Evolutionary conservation across 1,140 invertebrate genomes (phyloP).

Genomic region (Apis cerana): DNA sequence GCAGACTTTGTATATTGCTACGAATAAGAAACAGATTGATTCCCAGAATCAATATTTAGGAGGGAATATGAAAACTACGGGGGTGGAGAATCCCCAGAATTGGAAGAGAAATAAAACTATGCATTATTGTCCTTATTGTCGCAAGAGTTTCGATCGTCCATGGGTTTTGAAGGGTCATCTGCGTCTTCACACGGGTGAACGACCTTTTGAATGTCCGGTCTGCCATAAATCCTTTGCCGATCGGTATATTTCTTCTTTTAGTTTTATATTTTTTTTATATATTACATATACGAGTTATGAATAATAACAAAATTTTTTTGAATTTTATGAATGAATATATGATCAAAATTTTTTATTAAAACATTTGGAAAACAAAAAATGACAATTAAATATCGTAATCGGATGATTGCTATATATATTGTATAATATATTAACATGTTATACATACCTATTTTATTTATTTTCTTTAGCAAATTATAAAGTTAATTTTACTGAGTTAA

Average conservation of each 20-base stretch:
- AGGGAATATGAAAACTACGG: constrained; percentile 15
- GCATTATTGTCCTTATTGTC: constrained; percentile 81
- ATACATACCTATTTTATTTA: background rate
- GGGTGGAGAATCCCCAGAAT: constrained; percentile 47
- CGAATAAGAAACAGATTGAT: constrained; percentile 43
- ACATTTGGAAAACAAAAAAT: background rate
- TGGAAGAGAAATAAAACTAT: constrained; percentile 77
- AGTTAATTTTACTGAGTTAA: background rate
- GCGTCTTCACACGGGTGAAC: constrained; percentile 86
- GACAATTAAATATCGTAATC: background rate
- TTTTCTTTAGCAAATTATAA: background rate
- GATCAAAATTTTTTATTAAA: background rate
- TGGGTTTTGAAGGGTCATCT: constrained; percentile 88
- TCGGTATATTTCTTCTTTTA: constrained; percentile 79
- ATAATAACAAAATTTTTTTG: background rate
- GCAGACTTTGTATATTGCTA: constrained; percentile 42
- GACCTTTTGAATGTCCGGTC: constrained; percentile 86
- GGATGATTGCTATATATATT: background rate
- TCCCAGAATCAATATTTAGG: constrained; percentile 6
- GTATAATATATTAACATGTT: background rate
- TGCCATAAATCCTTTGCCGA: constrained; percentile 89
- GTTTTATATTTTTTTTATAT: background rate
- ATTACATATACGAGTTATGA: background rate
- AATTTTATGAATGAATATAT: background rate
- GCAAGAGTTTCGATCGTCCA: constrained; percentile 83